Evolutionary conservation across 30 jellyfish, hydroid and myxozoan species (phyloP).

Genomic region (Hydra vulgaris): DNA sequence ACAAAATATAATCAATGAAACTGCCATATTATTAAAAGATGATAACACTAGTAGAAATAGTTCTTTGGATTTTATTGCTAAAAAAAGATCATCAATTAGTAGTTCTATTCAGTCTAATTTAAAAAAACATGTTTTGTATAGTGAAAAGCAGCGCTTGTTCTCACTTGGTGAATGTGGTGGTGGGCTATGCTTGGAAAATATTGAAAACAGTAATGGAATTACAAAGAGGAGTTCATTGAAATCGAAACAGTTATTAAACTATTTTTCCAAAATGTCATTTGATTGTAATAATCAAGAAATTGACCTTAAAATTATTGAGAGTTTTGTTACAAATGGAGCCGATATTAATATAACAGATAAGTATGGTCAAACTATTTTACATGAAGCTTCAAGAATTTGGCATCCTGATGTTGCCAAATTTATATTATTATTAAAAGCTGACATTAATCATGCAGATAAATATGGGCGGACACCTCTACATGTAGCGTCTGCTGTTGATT

Average conservation of each 20-base stretch:
- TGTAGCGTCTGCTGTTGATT: constrained; percentile 79
- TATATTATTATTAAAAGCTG: constrained; percentile 39
- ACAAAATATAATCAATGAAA: too few species aligned
- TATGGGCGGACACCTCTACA: constrained; percentile 82
- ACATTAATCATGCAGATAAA: constrained; percentile 47
- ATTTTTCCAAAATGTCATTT: constrained; percentile 57
- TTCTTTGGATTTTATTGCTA: too few species aligned
- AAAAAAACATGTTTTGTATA: too few species aligned
- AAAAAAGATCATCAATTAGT: too few species aligned
- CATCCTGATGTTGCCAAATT: constrained; percentile 75
- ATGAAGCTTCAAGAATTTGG: constrained; percentile 83
- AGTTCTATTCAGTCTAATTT: too few species aligned
- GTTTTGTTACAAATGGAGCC: constrained; percentile 58
- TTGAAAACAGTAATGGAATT: too few species aligned
- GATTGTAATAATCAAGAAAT: constrained; percentile 24
- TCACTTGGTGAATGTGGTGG: too few species aligned
- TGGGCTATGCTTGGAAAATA: too few species aligned
- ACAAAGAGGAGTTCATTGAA: too few species aligned
- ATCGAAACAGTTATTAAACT: constrained; percentile 41
- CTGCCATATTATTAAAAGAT: too few species aligned
- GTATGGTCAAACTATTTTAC: constrained; percentile 74
- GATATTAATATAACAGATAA: constrained; percentile 52
- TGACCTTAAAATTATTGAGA: constrained; percentile 62
- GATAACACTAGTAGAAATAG: too few species aligned
- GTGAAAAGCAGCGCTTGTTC: too few species aligned